phyloP scores from a whole-genome alignment of 2,888 invertebrate genomes.

The Bombylius discolor region DNA sequence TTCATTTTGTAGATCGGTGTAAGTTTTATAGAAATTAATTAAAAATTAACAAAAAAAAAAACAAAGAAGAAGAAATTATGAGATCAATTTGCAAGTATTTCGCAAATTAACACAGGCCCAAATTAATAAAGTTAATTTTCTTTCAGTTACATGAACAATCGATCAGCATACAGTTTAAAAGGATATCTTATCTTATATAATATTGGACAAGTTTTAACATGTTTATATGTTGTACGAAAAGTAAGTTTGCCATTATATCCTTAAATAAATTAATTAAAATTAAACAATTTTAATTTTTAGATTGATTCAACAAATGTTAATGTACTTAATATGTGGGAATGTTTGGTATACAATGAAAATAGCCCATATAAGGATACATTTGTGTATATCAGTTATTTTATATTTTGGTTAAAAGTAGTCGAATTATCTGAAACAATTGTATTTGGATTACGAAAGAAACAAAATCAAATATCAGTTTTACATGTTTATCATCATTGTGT shows the following conservation, averaged over 20 bases:
- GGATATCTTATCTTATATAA: slow-evolving; percentile 62
- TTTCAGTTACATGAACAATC: slow-evolving; percentile 48
- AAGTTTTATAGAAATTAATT: too few relatives aligned
- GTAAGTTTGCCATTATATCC: slow-evolving; percentile 17
- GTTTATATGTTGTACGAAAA: slow-evolving; percentile 21
- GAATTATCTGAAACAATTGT: slow-evolving; percentile 59
- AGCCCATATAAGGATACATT: too few relatives aligned
- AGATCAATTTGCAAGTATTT: too few relatives aligned
- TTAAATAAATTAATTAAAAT: too few relatives aligned
- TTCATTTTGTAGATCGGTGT: too few relatives aligned
- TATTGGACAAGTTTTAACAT: slow-evolving; percentile 52
- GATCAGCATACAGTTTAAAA: slow-evolving; percentile 52
- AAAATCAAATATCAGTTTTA: slow-evolving; percentile 54
- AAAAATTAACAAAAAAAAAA: too few relatives aligned
- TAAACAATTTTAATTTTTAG: too few relatives aligned
- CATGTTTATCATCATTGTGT: slow-evolving; percentile 62
- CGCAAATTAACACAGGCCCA: too few relatives aligned
- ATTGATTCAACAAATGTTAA: too few relatives aligned
- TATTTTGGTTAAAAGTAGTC: slow-evolving; percentile 47
- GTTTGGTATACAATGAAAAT: neutral
- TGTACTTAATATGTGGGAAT: neutral
- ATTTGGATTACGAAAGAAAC: slow-evolving; percentile 58
- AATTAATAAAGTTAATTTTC: too few relatives aligned
- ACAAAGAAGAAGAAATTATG: too few relatives aligned
- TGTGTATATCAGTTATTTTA: slow-evolving; percentile 44